Conservation (phyloP, 1,140 invertebrate genomes). For the Platorchestia sp. region DNA sequence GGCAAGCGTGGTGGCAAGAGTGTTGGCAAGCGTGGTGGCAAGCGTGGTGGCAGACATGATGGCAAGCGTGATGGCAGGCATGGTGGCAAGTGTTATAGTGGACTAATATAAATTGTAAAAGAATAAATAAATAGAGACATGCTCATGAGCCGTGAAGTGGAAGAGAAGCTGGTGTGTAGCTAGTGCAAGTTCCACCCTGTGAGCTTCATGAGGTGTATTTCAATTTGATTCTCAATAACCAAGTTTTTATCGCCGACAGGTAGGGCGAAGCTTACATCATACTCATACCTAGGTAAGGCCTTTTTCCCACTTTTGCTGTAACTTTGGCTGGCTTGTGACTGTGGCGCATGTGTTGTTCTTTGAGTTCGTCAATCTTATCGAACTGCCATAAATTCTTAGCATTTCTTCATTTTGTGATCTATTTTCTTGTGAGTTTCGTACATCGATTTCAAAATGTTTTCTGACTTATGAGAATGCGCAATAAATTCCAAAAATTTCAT, state of each 20-base stretch:
- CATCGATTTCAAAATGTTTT: no score
- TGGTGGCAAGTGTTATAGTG: no score
- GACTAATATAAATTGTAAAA: no score
- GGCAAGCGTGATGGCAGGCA: no score
- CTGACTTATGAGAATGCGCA: no score
- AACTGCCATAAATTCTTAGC: neutral
- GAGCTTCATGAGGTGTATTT: neutral
- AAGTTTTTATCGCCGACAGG: neutral
- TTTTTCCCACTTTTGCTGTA: neutral
- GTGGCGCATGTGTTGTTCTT: neutral
- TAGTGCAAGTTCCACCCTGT: neutral
- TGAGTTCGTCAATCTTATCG: neutral
- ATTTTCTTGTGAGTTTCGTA: no score
- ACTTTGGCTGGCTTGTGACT: neutral
- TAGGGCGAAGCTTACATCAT: slow-evolving; percentile 50
- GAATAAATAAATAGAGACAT: no score
- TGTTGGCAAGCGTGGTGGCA: no score
- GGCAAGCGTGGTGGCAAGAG: no score
- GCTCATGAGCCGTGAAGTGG: no score
- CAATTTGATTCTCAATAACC: neutral
- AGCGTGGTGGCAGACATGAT: no score
- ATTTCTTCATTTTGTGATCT: neutral
- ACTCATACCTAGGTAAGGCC: slow-evolving; percentile 39
- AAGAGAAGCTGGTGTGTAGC: no score
- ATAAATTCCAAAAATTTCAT: neutral